Evolutionary conservation across 2,797 vertebrate genomes (phyloP), one percentile per base, ranked within the genome.

Genomic region (Menidia menidia): DNA sequence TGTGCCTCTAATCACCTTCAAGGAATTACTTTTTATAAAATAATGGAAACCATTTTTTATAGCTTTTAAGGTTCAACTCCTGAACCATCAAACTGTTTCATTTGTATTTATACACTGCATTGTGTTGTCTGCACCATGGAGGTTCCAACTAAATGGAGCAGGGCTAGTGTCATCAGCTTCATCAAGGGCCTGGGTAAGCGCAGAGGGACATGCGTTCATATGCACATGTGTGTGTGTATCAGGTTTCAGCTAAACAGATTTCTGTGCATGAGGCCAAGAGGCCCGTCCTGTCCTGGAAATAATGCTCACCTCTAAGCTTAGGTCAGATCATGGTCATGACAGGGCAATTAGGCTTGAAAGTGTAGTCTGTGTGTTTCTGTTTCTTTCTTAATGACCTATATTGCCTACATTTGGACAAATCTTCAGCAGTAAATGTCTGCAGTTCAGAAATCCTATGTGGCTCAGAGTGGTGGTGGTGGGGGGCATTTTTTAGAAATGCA

Each of bases 101-200:
- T 2, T 3, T 54, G 7, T 5, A 78, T 84, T 77, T 16, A 67
- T 64, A 62, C 43, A 13, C 54, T 56, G 31, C 60, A 18, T 41
- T n/a, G 30, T 51, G 25, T 61, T 51, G 68, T 70, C 77, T 84
- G 68, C 76, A 83, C 65, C 67, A 98, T 97, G 97, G 96, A 98
- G 93, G 92, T 96, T 74, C 90, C 95, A 77, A 92, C 95, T 43
- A 97, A 95, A 87, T 98, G 97, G 97, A 97, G 96, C 92, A 95
- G 95, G 89, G 94, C 96, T 82, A 97, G 95, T 83, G 94, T 98
- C 92, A 95, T 98, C 94, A 93, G 93, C 95, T 96, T 99, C 92
- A 97, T 99, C 90, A 99, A 98, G 92, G 96, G 96, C 33, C 95
- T 99, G 3, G 97, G 98, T 98, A 98, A 94, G 97, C 96, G 73